These are phyloP conservation scores for Cirrhinus mrigala DNA, from an alignment of 2,797 vertebrate genomes.

Conservation along the genomic window DNA sequence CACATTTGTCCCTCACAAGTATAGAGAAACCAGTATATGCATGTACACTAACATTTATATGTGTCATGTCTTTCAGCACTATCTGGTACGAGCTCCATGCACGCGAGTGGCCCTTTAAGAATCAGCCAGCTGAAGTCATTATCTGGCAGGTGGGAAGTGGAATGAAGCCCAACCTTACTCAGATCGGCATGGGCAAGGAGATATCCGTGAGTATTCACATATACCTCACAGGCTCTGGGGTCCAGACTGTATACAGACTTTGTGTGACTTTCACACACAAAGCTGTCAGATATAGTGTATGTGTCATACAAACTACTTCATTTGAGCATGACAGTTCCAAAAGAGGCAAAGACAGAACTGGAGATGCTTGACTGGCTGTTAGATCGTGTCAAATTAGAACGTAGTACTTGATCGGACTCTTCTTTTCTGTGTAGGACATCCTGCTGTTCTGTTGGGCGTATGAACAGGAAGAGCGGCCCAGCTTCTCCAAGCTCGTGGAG, in stretches of 20 bases:
- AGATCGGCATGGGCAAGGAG: slow-evolving; percentile 97
- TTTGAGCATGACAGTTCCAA: background rate
- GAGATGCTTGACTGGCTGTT: background rate
- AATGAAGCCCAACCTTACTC: slow-evolving; percentile 96
- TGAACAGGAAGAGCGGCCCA: slow-evolving; percentile 94
- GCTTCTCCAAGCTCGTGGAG: slow-evolving; percentile 98
- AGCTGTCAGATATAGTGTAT: background rate
- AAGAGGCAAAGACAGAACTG: background rate
- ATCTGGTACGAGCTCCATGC: slow-evolving; percentile 99
- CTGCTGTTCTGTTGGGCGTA: slow-evolving; percentile 96
- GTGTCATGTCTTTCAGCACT: slow-evolving; percentile 80
- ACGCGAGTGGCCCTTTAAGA: slow-evolving; percentile 99
- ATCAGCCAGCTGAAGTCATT: slow-evolving; percentile 95
- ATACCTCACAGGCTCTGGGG: background rate
- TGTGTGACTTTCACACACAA: background rate
- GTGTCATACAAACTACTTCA: background rate
- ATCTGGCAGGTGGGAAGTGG: slow-evolving; percentile 98
- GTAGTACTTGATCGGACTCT: background rate
- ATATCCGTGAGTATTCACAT: slow-evolving; percentile 87
- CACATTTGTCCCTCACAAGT: background rate
- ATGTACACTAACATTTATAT: background rate
- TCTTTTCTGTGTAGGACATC: slow-evolving; percentile 85
- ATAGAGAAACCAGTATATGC: background rate
- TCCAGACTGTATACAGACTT: background rate
- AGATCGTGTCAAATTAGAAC: background rate